phyloP scores from a whole-genome alignment of 2,888 invertebrate species.

The Latrodectus hesperus region DNA sequence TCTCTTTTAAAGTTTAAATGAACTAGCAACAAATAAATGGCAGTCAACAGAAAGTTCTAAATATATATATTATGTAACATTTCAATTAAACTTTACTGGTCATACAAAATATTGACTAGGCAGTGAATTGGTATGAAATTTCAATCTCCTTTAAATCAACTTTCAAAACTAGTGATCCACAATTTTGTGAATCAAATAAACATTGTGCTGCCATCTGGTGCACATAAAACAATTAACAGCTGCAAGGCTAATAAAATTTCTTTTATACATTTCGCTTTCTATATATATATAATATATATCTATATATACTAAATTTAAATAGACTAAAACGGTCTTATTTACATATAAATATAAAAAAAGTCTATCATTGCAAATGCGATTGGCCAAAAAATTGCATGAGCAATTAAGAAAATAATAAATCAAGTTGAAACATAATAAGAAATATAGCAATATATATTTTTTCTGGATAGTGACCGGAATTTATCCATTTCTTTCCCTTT shows the following conservation, averaged over 20 bases:
- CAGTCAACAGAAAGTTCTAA: constrained; percentile 45
- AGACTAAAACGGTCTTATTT: constrained; percentile 61
- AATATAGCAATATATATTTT: not conserved
- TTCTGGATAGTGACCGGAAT: not conserved
- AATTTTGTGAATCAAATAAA: constrained; percentile 15
- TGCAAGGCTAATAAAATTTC: constrained; percentile 57
- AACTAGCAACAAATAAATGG: constrained; percentile 59
- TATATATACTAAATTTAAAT: constrained; percentile 68
- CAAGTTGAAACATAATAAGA: not conserved
- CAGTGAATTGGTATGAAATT: constrained; percentile 67
- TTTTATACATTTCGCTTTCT: constrained; percentile 36
- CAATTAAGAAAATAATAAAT: constrained; percentile 36
- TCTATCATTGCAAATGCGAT: constrained; percentile 57
- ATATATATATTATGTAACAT: constrained; percentile 31
- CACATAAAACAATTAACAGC: constrained; percentile 53
- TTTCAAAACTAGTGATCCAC: constrained; percentile 2
- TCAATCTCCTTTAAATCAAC: constrained; percentile 42
- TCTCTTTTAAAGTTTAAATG: constrained; percentile 14
- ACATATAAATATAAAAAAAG: constrained; percentile 68
- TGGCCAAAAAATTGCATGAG: constrained; percentile 56
- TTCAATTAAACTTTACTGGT: constrained; percentile 63
- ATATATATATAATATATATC: constrained; percentile 64
- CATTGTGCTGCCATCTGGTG: constrained; percentile 44
- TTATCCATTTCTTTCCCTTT: not conserved
- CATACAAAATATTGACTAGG: constrained; percentile 64